These are phyloP conservation scores for Mimas tiliae DNA, from an alignment of 2,888 invertebrate genomes.

Conservation along the genomic window DNA sequence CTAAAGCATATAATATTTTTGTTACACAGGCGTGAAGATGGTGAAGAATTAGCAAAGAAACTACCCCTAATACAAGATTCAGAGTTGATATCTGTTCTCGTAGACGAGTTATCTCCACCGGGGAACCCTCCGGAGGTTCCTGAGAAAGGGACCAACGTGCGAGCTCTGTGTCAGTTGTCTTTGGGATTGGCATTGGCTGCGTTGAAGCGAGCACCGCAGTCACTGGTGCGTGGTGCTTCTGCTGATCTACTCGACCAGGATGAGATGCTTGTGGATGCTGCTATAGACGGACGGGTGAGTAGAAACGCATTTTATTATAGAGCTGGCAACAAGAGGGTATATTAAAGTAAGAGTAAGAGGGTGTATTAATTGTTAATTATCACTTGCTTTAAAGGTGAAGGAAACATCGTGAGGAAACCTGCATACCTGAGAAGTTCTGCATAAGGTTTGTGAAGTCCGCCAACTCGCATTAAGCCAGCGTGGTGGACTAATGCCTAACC, in stretches of 20 bases:
- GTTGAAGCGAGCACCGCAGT: slow-evolving; percentile 72
- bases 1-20: too few relatives aligned
- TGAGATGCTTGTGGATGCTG: slow-evolving; percentile 91
- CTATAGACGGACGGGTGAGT: slow-evolving; percentile 87
- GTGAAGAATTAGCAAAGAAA: slow-evolving; percentile 88
- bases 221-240: slow-evolving; percentile 50
- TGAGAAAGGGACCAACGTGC: slow-evolving; percentile 50
- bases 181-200: slow-evolving; percentile 71
- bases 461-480: too few relatives aligned
- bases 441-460: too few relatives aligned
- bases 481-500: too few relatives aligned
- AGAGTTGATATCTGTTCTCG: slow-evolving; percentile 80
- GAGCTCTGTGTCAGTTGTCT: slow-evolving; percentile 68
- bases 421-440: too few relatives aligned
- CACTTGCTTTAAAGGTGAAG: too few relatives aligned
- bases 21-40: slow-evolving; percentile 86
- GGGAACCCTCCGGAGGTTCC: slow-evolving; percentile 38
- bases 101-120: slow-evolving; percentile 78
- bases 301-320: not conserved
- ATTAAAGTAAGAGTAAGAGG: too few relatives aligned
- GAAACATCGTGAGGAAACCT: too few relatives aligned
- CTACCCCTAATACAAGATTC: slow-evolving; percentile 87
- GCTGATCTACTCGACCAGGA: slow-evolving; percentile 88
- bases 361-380: too few relatives aligned
- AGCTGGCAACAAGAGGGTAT: not conserved